Conservation (phyloP, 2,113 vertebrate genomes). For the Dendropsophus ebraccatus region DNA sequence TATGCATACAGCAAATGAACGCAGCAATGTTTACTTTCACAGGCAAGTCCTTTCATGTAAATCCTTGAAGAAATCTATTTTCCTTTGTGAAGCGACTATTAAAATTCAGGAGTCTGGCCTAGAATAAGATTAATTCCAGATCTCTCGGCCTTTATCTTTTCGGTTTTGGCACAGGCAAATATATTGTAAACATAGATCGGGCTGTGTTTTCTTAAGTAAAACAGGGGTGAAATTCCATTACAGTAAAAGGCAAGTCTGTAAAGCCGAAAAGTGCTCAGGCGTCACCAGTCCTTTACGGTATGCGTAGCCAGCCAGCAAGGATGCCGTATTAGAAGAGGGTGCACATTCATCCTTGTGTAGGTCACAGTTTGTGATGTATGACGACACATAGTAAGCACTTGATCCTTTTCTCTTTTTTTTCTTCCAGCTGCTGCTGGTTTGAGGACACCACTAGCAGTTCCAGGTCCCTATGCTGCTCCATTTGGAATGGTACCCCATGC, state of each 20-base stretch:
- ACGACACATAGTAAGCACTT: background rate
- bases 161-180: slow-evolving; percentile 61
- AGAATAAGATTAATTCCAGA: slow-evolving; percentile 54
- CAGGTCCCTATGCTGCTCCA: slow-evolving; percentile 85
- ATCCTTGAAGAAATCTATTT: slow-evolving; percentile 61
- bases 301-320: no score
- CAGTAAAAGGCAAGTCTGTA: background rate
- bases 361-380: background rate
- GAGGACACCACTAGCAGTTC: slow-evolving; percentile 88
- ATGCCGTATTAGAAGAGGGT: background rate
- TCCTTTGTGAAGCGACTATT: slow-evolving; percentile 57
- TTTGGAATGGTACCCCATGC: slow-evolving; percentile 93
- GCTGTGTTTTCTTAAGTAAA: background rate
- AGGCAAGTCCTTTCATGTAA: slow-evolving; percentile 57
- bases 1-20: slow-evolving; percentile 55
- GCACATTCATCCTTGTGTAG: background rate
- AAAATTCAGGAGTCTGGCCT: slow-evolving; percentile 47
- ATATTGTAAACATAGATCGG: slow-evolving; percentile 45
- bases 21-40: slow-evolving; percentile 57
- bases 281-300: no score
- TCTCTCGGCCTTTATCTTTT: slow-evolving; percentile 61
- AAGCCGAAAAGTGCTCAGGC: background rate
- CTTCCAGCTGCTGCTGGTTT: slow-evolving; percentile 81
- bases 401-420: no score
- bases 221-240: slow-evolving; percentile 23